These are phyloP conservation scores for Lymantria monacha DNA, from an alignment of 2,888 invertebrate species.

Conservation along the genomic window DNA sequence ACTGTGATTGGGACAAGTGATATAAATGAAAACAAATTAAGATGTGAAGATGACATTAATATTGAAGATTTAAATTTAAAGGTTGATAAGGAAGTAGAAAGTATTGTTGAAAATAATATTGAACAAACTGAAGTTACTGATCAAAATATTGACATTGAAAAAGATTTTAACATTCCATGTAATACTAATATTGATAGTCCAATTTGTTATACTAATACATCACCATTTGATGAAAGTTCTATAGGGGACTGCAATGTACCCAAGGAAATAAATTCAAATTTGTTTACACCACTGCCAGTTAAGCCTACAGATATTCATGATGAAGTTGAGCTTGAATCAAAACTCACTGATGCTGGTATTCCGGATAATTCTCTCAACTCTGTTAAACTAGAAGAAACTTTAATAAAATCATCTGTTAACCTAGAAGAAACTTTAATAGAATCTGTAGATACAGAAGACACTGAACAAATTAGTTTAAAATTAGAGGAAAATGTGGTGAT, in stretches of 20 bases:
- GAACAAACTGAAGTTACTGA: slow-evolving; percentile 27
- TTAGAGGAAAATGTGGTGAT: slow-evolving; percentile 27
- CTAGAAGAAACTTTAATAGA: slow-evolving; percentile 2
- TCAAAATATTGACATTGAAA: slow-evolving; percentile 26
- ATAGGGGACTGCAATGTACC: slow-evolving; percentile 16
- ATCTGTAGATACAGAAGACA: slow-evolving; percentile 4
- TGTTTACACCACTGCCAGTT: slow-evolving; percentile 13
- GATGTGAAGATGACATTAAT: slow-evolving; percentile 48
- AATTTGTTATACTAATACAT: slow-evolving; percentile 22
- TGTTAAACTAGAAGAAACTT: background rate
- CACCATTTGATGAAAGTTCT: slow-evolving; percentile 21
- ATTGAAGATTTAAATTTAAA: slow-evolving; percentile 66
- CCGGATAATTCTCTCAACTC: background rate
- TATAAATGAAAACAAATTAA: slow-evolving; percentile 35
- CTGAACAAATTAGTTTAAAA: slow-evolving; percentile 6
- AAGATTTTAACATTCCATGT: slow-evolving; percentile 33
- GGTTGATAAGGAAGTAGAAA: slow-evolving; percentile 44
- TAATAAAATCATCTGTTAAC: background rate
- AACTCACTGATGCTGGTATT: slow-evolving; percentile 1
- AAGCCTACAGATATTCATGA: background rate
- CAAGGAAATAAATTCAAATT: slow-evolving; percentile 16
- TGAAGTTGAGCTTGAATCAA: slow-evolving; percentile 7
- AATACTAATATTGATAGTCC: slow-evolving; percentile 25
- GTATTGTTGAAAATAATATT: slow-evolving; percentile 30
- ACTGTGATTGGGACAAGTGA: slow-evolving; percentile 22